Percentiles rank a stretch among this genome's conserved stretches.
Evolutionary conservation across 2,113 vertebrate species (phyloP).

Genomic region (Porphyrio hochstetteri): DNA sequence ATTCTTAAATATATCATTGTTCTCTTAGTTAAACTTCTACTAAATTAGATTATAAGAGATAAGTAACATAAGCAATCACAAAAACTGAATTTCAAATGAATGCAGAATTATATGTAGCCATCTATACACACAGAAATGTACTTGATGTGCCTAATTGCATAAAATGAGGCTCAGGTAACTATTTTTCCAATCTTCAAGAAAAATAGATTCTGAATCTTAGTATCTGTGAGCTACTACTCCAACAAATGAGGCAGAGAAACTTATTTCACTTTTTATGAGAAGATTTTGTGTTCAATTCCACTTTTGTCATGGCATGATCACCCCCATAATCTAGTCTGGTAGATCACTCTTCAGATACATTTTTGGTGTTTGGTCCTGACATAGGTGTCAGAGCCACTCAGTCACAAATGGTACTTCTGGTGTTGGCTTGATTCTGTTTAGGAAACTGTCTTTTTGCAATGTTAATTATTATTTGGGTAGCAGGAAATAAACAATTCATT

Average conservation of each 20-base stretch:
- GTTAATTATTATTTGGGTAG: background rate
- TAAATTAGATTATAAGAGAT: background rate
- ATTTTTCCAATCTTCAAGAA: background rate
- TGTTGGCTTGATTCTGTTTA: background rate
- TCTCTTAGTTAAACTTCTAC: background rate
- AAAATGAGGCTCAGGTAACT: background rate
- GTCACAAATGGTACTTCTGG: background rate
- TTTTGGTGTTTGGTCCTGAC: no score
- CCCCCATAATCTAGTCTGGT: no score
- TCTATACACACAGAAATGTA: background rate
- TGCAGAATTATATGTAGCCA: background rate
- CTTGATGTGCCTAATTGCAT: fast-evolving
- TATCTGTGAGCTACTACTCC: background rate
- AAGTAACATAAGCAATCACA: background rate
- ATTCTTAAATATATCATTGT: no score
- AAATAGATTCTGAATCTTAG: background rate
- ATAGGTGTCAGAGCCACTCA: background rate
- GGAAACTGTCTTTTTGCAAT: background rate
- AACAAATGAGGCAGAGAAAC: background rate
- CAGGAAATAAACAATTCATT: conserved; percentile 36
- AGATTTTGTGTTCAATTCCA: background rate
- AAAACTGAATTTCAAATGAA: background rate
- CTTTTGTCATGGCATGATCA: background rate
- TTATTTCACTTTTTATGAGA: background rate
- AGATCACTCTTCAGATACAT: background rate